These are phyloP conservation scores for Metaphire vulgaris DNA, from an alignment of 1,140 invertebrate species.

Conservation along the genomic window DNA sequence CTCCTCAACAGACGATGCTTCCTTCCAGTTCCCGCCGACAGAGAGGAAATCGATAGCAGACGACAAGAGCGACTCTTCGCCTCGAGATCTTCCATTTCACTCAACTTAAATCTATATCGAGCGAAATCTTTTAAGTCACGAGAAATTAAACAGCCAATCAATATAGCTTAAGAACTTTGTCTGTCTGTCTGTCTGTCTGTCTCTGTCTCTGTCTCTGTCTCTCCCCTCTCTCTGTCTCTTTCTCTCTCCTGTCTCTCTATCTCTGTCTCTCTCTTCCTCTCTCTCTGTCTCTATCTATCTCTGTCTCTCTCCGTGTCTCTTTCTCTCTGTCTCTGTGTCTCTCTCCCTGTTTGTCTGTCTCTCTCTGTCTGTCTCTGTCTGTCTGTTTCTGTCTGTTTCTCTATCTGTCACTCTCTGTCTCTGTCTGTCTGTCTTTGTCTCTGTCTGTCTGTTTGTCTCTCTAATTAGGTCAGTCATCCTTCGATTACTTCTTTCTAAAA, in stretches of 20 bases:
- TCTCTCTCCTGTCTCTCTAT: too few relatives aligned
- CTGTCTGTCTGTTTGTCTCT: neutral
- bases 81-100: too few relatives aligned
- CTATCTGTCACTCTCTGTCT: neutral
- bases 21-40: too few relatives aligned
- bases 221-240: neutral
- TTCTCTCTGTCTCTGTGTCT: neutral
- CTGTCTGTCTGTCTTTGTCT: neutral
- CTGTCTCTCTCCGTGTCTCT: neutral
- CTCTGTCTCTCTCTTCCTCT: neutral
- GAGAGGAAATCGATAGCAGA: too few relatives aligned
- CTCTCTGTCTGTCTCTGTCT: neutral
- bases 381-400: neutral
- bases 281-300: neutral
- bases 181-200: neutral
- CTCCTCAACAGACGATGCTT: too few relatives aligned
- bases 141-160: too few relatives aligned
- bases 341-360: neutral
- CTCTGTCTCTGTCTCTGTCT: slow-evolving; percentile 1
- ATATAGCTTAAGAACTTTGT: too few relatives aligned
- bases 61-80: too few relatives aligned
- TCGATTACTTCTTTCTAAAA: too few relatives aligned
- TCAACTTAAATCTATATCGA: too few relatives aligned
- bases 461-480: too few relatives aligned
- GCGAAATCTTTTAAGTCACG: too few relatives aligned